Conservation (phyloP, 2,888 invertebrate genomes). For the Hartigia nigra region DNA sequence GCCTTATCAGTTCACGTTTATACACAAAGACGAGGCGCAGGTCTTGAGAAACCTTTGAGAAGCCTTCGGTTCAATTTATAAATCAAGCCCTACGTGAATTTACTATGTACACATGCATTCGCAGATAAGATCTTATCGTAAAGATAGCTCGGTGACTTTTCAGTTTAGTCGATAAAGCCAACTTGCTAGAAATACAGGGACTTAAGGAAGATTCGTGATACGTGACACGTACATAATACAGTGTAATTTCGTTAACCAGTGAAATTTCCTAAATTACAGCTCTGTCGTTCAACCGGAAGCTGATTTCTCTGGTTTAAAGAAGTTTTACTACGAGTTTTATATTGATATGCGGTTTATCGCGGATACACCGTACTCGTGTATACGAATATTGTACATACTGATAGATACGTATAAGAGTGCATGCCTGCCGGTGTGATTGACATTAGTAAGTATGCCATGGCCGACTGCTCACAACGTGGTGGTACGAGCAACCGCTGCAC, state of each 20-base stretch:
- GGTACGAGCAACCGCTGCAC: slow-evolving; percentile 47
- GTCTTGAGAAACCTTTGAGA: not conserved
- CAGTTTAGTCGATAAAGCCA: slow-evolving; percentile 1
- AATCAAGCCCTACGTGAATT: not conserved
- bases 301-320: too few species aligned
- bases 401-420: slow-evolving; percentile 40
- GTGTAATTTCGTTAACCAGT: not conserved
- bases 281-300: not conserved
- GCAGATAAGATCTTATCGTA: not conserved
- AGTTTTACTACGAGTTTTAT: not conserved
- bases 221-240: not conserved
- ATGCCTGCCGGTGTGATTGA: slow-evolving; percentile 64
- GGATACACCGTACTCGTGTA: not conserved
- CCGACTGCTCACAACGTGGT: slow-evolving; percentile 62
- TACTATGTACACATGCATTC: not conserved
- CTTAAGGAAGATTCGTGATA: not conserved
- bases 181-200: not conserved
- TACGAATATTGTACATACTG: too few species aligned
- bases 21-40: not conserved
- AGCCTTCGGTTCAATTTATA: not conserved
- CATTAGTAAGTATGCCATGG: slow-evolving; percentile 66
- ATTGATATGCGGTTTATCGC: not conserved
- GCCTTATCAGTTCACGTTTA: not conserved
- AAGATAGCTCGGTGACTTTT: slow-evolving; percentile 4
- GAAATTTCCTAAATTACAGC: not conserved